Evolutionary conservation across 2,113 vertebrate species (phyloP).

Genomic region (Datnioides undecimradiatus): DNA sequence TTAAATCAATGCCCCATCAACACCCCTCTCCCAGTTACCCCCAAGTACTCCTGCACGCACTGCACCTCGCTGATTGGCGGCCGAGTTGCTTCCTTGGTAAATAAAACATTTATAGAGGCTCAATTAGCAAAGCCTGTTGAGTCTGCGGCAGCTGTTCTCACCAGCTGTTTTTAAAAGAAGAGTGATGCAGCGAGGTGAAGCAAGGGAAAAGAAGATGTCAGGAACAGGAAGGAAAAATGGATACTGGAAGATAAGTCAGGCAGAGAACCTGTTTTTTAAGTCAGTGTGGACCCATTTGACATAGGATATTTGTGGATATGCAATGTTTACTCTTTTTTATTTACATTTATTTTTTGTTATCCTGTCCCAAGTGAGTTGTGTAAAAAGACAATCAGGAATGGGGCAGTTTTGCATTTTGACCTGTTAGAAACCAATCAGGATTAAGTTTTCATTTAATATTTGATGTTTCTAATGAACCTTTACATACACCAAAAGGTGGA

Average conservation of each 20-base stretch:
- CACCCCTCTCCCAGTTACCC: constrained; percentile 13
- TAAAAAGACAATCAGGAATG: constrained; percentile 12
- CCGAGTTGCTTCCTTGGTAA: constrained; percentile 73
- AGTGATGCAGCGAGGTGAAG: constrained; percentile 36
- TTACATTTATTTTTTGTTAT: no score
- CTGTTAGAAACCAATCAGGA: constrained; percentile 1
- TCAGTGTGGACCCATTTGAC: not conserved
- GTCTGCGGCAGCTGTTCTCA: constrained; percentile 75
- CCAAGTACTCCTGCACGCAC: not conserved
- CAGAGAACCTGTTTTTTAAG: constrained; percentile 23
- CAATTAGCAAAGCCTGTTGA: constrained; percentile 80
- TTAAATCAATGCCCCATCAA: constrained; percentile 47
- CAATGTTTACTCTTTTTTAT: no score
- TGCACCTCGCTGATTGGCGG: constrained; percentile 68
- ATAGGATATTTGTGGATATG: no score
- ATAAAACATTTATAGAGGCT: constrained; percentile 82
- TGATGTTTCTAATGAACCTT: constrained; percentile 28
- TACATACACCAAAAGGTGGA: constrained; percentile 18
- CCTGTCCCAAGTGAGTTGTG: no score
- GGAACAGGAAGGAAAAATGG: constrained; percentile 3
- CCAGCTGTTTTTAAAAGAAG: constrained; percentile 79
- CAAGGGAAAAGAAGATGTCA: constrained; percentile 29
- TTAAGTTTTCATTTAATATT: constrained; percentile 27
- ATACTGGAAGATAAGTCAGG: constrained; percentile 4
- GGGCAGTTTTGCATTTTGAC: not conserved